Evolutionary conservation across 2,888 invertebrate species (phyloP).

Genomic region (Synanthedon tipuliformis): DNA sequence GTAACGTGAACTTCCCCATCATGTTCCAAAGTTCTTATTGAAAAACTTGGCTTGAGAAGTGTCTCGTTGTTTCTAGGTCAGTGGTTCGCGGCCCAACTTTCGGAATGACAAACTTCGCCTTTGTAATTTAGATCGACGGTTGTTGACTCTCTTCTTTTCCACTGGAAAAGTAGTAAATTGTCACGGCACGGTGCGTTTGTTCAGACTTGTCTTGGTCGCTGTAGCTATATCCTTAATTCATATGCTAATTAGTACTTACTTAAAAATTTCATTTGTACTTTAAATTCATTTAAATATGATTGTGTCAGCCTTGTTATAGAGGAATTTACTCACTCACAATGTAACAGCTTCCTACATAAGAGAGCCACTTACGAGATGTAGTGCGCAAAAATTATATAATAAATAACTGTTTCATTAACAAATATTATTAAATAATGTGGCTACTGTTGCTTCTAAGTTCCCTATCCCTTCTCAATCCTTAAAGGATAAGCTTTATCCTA

Average conservation of each 20-base stretch:
- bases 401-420: too few relatives aligned
- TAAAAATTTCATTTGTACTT: background rate
- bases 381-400: too few relatives aligned
- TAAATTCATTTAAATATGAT: background rate
- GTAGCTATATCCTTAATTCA: background rate
- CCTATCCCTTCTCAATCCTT: too few relatives aligned
- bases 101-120: constrained; percentile 31
- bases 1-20: constrained; percentile 31
- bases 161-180: constrained; percentile 21
- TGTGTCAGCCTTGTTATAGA: too few relatives aligned
- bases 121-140: constrained; percentile 30
- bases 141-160: constrained; percentile 22
- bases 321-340: too few relatives aligned
- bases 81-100: constrained; percentile 25
- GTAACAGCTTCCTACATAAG: too few relatives aligned
- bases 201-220: background rate
- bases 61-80: constrained; percentile 41
- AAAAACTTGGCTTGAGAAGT: constrained; percentile 41
- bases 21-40: constrained; percentile 43
- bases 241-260: background rate
- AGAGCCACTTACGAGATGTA: too few relatives aligned
- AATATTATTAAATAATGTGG: too few relatives aligned
- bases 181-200: constrained; percentile 2
- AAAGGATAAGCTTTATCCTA: too few relatives aligned
- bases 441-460: too few relatives aligned